Evolutionary conservation across 2,113 vertebrate species (phyloP).

Genomic region (Hippoglossus stenolepis): DNA sequence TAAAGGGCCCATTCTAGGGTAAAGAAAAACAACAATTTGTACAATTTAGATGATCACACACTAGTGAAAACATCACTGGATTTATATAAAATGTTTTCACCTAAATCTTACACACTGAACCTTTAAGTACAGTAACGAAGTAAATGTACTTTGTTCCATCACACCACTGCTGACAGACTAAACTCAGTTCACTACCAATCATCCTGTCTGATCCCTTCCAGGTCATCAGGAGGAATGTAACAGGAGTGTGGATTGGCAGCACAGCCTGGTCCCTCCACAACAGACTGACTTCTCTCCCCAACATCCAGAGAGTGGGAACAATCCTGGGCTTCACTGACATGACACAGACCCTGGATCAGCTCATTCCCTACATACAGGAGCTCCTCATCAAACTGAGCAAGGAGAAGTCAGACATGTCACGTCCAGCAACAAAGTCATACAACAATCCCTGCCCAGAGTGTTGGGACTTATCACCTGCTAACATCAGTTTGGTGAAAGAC

Average conservation of each 20-base stretch:
- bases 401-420: constrained; percentile 2
- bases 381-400: constrained; percentile 73
- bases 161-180: too few relatives aligned
- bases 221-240: constrained; percentile 79
- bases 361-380: constrained; percentile 64
- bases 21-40: too few relatives aligned
- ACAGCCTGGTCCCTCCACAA: constrained; percentile 83
- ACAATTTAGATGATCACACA: too few relatives aligned
- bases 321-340: constrained; percentile 82
- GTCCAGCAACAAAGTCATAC: neutral
- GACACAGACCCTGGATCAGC: constrained; percentile 37
- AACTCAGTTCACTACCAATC: neutral
- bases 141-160: too few relatives aligned
- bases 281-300: constrained; percentile 49
- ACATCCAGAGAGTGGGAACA: constrained; percentile 84
- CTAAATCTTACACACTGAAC: too few relatives aligned
- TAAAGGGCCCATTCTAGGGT: too few relatives aligned
- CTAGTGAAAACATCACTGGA: too few relatives aligned
- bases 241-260: constrained; percentile 89
- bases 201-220: constrained; percentile 42
- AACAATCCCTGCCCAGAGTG: constrained; percentile 79
- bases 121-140: too few relatives aligned
- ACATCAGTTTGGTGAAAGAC: constrained; percentile 49
- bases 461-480: constrained; percentile 59
- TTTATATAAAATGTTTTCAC: too few relatives aligned